These are phyloP conservation scores for Chlamydotis undulata DNA, from an alignment of 2,113 vertebrate genomes.

Conservation along the genomic window DNA sequence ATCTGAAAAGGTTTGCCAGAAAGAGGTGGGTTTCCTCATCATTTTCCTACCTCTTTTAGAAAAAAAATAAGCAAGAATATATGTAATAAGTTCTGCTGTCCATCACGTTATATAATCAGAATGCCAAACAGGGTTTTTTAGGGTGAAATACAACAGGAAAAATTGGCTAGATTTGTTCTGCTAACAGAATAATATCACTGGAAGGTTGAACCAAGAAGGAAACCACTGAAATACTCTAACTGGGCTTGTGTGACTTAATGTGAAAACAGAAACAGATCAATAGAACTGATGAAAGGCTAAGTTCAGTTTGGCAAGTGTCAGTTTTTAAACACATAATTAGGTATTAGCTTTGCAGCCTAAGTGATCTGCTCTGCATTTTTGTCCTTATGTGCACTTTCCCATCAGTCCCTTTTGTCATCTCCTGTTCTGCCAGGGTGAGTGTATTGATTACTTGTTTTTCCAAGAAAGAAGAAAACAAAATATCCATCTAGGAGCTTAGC, in stretches of 20 bases:
- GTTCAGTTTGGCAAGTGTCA: neutral
- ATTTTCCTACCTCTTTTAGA: neutral
- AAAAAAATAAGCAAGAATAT: neutral
- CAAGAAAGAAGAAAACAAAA: neutral
- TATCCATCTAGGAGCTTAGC: neutral
- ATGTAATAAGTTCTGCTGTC: neutral
- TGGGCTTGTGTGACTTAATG: neutral
- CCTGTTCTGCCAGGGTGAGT: neutral
- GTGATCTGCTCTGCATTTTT: neutral
- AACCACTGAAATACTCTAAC: neutral
- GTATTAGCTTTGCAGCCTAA: neutral
- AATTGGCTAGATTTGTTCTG: neutral
- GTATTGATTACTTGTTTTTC: neutral
- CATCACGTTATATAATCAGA: neutral
- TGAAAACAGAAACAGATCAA: slow-evolving; percentile 5
- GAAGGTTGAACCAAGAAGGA: neutral
- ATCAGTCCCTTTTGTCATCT: neutral
- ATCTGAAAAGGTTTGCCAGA: neutral
- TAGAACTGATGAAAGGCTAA: neutral
- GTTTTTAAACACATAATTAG: neutral
- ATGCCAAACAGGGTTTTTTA: neutral
- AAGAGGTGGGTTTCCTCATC: neutral
- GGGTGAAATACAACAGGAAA: neutral
- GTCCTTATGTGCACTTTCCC: neutral
- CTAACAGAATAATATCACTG: neutral